Conservation (phyloP, 1,140 invertebrate genomes). For the Drosophila micromelanica region DNA sequence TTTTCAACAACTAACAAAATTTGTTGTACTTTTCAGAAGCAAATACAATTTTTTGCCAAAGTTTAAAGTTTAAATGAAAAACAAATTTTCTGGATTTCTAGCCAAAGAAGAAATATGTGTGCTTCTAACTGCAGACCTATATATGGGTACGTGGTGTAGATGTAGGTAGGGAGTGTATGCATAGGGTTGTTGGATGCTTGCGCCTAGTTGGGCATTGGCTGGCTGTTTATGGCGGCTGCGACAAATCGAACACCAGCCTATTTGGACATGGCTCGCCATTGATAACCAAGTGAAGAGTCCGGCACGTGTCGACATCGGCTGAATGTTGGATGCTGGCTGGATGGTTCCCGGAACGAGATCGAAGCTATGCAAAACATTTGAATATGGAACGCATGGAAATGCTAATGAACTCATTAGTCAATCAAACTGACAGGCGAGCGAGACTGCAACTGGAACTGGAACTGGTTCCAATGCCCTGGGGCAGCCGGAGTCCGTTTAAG, state of each 20-base stretch:
- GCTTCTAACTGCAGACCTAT: not conserved
- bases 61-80: not conserved
- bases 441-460: not conserved
- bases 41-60: too few species aligned
- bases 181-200: conserved; percentile 17
- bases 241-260: conserved; percentile 70
- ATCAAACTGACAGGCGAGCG: conserved; percentile 40
- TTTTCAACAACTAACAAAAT: too few species aligned
- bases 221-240: conserved; percentile 53
- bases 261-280: conserved; percentile 56
- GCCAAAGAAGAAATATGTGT: not conserved
- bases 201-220: conserved; percentile 38
- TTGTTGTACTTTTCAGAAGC: too few species aligned
- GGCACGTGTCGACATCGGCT: conserved; percentile 51
- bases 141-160: not conserved
- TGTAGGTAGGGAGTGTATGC: conserved; percentile 15
- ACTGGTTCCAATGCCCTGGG: conserved; percentile 34
- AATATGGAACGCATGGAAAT: conserved; percentile 58
- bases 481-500: conserved; percentile 29
- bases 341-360: conserved; percentile 40
- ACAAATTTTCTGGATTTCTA: not conserved
- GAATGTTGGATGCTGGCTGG: not conserved
- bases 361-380: conserved; percentile 48
- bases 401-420: conserved; percentile 79
- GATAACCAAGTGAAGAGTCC: conserved; percentile 40